phyloP scores from a whole-genome alignment of 2,888 invertebrate genomes.

The Oasisia sp. region DNA sequence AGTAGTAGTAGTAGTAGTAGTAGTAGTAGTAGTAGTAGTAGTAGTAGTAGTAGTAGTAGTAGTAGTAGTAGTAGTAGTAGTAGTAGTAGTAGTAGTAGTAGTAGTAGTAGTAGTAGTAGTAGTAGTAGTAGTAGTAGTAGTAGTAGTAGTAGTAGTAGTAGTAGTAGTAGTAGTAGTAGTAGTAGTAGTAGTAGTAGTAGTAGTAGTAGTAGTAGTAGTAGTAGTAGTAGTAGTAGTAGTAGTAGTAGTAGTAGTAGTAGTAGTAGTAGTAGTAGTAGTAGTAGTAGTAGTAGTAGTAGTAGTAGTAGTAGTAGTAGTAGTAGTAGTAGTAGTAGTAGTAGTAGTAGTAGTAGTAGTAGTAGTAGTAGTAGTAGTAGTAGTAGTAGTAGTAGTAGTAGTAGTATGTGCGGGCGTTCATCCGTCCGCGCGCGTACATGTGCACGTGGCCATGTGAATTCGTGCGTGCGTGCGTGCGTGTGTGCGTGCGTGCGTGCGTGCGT shows the following conservation, averaged over 20 bases:
- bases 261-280: background rate
- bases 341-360: no score
- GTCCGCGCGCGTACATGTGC: no score
- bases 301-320: no score
- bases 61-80: background rate
- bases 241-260: conserved; percentile 18
- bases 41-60: background rate
- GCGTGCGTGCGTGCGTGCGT: no score
- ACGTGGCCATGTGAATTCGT: no score
- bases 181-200: conserved; percentile 17
- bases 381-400: no score
- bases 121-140: background rate
- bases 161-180: background rate
- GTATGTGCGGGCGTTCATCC: no score
- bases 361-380: no score
- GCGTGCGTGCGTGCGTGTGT: no score
- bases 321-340: no score
- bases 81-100: background rate
- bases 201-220: conserved; percentile 22
- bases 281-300: no score
- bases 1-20: background rate
- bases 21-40: background rate
- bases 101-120: background rate
- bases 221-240: background rate
- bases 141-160: conserved; percentile 13